Conservation (phyloP, 2,797 vertebrate species). For the Nyctibius grandis region DNA sequence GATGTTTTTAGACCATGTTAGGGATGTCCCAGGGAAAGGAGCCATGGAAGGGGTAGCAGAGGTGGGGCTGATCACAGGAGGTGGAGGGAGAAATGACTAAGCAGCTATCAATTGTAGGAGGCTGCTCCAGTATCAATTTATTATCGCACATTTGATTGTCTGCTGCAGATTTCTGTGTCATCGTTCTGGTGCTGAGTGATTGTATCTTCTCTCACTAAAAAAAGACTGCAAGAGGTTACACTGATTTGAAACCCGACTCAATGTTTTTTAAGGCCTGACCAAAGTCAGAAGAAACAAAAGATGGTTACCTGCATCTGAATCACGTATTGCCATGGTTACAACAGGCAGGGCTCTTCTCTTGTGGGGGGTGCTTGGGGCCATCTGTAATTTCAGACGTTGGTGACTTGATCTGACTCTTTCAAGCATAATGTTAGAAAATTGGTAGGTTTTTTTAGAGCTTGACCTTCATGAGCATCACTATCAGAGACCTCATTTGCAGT, state of each 20-base stretch:
- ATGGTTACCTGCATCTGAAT: neutral
- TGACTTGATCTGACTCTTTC: neutral
- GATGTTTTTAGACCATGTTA: neutral
- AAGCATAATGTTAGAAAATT: neutral
- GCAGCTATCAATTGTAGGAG: neutral
- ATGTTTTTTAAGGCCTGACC: neutral
- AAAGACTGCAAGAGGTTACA: neutral
- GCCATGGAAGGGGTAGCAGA: neutral
- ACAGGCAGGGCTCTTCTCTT: neutral
- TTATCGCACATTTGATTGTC: neutral
- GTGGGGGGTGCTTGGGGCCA: neutral
- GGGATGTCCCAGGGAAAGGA: neutral
- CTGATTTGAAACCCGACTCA: neutral
- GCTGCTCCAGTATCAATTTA: neutral
- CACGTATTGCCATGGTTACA: neutral
- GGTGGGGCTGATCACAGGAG: neutral
- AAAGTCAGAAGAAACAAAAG: neutral
- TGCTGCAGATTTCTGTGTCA: constrained; percentile 12
- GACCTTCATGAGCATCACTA: neutral
- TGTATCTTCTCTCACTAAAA: neutral
- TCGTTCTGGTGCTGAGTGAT: neutral
- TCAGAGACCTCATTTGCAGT: neutral
- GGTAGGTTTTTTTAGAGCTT: neutral
- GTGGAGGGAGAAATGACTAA: neutral
- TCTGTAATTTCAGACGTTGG: neutral